Conservation (phyloP, 2,113 vertebrate species). For the Neotragus moschatus region DNA sequence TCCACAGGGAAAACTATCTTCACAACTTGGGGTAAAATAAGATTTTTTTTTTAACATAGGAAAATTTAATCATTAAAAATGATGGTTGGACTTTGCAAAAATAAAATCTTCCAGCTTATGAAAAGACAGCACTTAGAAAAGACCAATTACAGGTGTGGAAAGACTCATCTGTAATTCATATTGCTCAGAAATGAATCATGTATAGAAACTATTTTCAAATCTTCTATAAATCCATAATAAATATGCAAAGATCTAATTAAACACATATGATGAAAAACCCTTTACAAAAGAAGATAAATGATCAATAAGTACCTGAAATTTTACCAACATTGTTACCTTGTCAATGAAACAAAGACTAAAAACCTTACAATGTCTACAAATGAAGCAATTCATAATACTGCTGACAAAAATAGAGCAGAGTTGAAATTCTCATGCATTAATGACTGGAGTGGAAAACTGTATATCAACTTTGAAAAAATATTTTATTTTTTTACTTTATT, state of each 20-base stretch:
- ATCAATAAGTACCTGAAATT: not conserved
- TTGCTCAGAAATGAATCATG: not conserved
- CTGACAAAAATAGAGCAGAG: fast-evolving
- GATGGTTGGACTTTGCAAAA: not conserved
- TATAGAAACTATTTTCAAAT: not conserved
- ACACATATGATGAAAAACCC: not conserved
- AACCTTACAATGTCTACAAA: not conserved
- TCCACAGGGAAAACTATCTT: not conserved
- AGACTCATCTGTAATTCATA: not conserved
- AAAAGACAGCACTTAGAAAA: not conserved
- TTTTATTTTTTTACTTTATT: not conserved
- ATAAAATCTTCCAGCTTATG: not conserved
- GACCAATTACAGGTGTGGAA: not conserved
- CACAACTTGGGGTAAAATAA: not conserved
- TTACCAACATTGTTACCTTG: not conserved
- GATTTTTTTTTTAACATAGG: not conserved
- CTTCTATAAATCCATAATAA: not conserved
- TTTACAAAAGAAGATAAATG: not conserved
- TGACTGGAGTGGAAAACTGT: not conserved
- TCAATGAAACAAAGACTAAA: not conserved
- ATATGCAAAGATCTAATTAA: not conserved
- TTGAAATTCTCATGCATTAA: not conserved
- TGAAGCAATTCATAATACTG: not conserved
- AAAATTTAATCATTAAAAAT: not conserved
- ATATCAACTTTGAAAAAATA: not conserved